A percentile compares a stretch with the other conserved stretches of the same genome.
phyloP scores from a whole-genome alignment of 2,888 invertebrate species.

The Agonum fuliginosum region DNA sequence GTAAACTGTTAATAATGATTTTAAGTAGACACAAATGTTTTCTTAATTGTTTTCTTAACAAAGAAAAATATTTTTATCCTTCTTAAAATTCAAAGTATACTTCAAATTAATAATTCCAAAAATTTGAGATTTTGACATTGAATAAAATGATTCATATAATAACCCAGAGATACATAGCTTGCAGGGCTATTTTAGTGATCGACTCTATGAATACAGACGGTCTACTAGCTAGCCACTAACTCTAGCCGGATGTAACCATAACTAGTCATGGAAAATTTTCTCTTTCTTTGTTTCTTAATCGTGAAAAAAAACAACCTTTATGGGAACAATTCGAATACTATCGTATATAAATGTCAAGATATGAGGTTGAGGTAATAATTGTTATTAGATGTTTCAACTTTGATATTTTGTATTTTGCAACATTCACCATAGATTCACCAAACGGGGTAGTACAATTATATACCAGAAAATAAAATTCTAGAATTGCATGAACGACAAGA shows the following conservation, averaged over 20 bases:
- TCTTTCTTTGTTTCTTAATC: slow-evolving; percentile 17
- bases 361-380: too few relatives aligned
- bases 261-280: slow-evolving; percentile 38
- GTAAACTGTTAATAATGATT: too few relatives aligned
- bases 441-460: too few relatives aligned
- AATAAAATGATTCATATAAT: slow-evolving; percentile 16
- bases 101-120: background rate
- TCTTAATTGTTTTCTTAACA: too few relatives aligned
- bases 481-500: too few relatives aligned
- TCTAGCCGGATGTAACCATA: slow-evolving; percentile 46
- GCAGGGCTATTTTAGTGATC: slow-evolving; percentile 31
- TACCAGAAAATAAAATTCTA: too few relatives aligned
- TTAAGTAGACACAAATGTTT: too few relatives aligned
- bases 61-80: too few relatives aligned
- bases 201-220: slow-evolving; percentile 8
- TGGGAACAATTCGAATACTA: background rate
- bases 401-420: too few relatives aligned
- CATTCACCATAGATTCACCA: too few relatives aligned
- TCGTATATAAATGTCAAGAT: background rate
- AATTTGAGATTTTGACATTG: background rate
- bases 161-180: background rate
- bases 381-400: too few relatives aligned
- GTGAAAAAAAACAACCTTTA: background rate
- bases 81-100: background rate
- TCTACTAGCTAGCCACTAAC: background rate